These are phyloP conservation scores for Styela plicata DNA, from an alignment of 23 tunicate genomes.

Conservation along the genomic window DNA sequence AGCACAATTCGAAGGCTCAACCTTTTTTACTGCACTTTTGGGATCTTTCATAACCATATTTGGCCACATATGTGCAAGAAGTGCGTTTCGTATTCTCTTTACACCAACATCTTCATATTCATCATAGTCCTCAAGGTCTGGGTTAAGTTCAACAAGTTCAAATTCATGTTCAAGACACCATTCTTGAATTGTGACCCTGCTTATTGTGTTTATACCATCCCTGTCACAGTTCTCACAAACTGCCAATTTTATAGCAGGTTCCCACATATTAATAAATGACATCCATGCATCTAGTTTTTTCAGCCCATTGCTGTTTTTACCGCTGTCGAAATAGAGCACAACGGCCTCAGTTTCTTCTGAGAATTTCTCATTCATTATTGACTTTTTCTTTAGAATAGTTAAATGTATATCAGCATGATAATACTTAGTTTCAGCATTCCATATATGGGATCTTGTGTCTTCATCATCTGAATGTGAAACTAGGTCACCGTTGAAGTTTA, in stretches of 20 bases:
- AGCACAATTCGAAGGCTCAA: neutral
- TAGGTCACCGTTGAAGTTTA: neutral
- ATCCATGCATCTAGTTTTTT: constrained; percentile 41
- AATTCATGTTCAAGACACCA: constrained; percentile 68
- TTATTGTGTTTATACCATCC: constrained; percentile 26
- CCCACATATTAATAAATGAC: constrained; percentile 54
- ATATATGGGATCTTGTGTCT: constrained; percentile 16
- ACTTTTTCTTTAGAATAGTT: constrained; percentile 32
- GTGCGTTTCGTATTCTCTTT: constrained; percentile 38
- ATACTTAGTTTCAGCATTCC: constrained; percentile 53
- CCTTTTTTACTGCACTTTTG: neutral
- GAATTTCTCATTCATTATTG: constrained; percentile 41
- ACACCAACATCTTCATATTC: constrained; percentile 75
- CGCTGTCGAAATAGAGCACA: constrained; percentile 41
- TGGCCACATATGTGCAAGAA: constrained; percentile 71
- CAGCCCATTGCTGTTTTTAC: constrained; percentile 19
- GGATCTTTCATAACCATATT: constrained; percentile 39
- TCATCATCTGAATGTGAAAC: neutral
- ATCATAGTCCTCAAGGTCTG: constrained; percentile 57
- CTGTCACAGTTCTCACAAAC: constrained; percentile 64
- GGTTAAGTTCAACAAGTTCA: constrained; percentile 68
- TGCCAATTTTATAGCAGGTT: constrained; percentile 58
- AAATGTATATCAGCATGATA: constrained; percentile 44
- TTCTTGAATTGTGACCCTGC: constrained; percentile 34
- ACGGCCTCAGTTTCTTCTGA: constrained; percentile 49